Conservation (phyloP, 2,113 vertebrate species). For the Chunga burmeisteri region DNA sequence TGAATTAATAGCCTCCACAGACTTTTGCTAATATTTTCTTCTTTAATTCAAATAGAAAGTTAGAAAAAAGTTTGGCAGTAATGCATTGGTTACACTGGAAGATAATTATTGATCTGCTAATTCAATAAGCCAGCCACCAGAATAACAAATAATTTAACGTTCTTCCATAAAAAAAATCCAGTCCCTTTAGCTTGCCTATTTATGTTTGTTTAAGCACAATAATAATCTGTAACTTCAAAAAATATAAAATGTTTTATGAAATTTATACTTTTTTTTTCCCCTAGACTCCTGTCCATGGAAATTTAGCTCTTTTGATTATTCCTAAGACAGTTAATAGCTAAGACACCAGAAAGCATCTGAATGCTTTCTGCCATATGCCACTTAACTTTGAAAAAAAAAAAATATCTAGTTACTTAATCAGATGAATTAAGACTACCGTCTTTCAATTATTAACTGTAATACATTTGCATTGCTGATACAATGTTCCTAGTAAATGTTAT, state of each 20-base stretch:
- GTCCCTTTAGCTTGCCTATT: neutral
- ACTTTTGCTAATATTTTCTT: neutral
- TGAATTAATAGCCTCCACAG: neutral
- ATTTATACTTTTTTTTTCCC: neutral
- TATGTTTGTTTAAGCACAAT: neutral
- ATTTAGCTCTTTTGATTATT: neutral
- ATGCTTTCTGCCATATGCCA: neutral
- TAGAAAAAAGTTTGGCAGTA: neutral
- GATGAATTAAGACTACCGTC: neutral
- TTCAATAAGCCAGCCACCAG: neutral
- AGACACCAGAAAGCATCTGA: neutral
- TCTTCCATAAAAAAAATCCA: neutral
- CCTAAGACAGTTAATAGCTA: neutral
- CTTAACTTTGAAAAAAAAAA: neutral
- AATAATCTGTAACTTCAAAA: neutral
- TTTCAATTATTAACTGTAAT: neutral
- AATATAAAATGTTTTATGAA: neutral
- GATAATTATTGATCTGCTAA: neutral
- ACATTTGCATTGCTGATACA: neutral
- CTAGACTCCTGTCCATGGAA: neutral
- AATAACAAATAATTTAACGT: neutral
- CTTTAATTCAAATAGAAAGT: neutral
- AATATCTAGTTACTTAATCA: neutral
- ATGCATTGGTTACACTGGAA: neutral
- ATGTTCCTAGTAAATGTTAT: neutral